Evolutionary conservation across 2,113 vertebrate species (phyloP), one percentile per base, ranked within the genome.

Genomic region (Ramphastos sulfuratus): DNA sequence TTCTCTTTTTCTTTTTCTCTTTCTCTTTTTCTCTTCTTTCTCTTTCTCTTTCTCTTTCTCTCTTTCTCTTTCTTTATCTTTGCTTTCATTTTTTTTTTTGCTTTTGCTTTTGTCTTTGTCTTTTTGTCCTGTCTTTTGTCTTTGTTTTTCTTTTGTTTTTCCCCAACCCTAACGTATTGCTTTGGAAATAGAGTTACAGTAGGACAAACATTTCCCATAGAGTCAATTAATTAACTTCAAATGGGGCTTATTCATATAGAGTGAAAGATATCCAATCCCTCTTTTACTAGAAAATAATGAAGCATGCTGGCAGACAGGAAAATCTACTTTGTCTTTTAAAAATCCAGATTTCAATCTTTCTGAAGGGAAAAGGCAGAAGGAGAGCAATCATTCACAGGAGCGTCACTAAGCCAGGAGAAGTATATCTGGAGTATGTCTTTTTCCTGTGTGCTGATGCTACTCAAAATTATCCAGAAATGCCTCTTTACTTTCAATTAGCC

Each of bases 221-320:
- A n/a, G 19, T 27, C 74, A 17, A 77, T 77, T 88, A 81, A 85
- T 42, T 69, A 77, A 73, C 39, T 75, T 89, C 44, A 65, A 69
- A 81, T 74, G 46, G 15, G 1, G 1, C 6, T 52, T 82, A 55
- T 85, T 67, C 11, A 67, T 85, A 35, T 42, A 20, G 18, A 60
- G 30, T 54, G 37, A 56, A 83, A 93, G 81, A 92, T 61, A 30
- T 59, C 15, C 8, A 72, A 25, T 85, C 12, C 9, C 4, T 90
- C 12, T 89, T 90, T 65, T 61, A 77, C 37, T 21, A 42, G 33
- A 61, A 80, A 82, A 82, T 86, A 86, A 65, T n/a, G 21, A 25
- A 80, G 11, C 15, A 15, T 58, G 19, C 21, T 81, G 63, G 56
- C 15, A 82, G 18, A 27, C 79, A 12, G 31, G 58, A 84, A 63